Evolutionary conservation across 2,888 invertebrate species (phyloP), one percentile per base, ranked within the genome.

Genomic region (Mechanitis messenoides): DNA sequence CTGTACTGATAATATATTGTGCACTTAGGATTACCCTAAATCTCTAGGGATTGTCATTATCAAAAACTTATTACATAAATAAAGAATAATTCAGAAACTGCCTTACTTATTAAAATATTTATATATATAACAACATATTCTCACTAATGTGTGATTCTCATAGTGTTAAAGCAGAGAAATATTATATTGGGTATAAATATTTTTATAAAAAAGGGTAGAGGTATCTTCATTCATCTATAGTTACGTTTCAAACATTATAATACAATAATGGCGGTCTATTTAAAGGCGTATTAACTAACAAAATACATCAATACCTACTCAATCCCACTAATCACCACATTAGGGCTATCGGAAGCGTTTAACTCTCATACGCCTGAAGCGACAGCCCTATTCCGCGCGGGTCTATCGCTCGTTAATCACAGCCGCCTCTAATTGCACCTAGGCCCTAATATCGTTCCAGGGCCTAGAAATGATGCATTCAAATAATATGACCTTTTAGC

Each of bases 361-460:
- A 64, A 62, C 53, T 59, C 61, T 42, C 58, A 47, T 55, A 63
- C 53, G 65, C 66, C 68, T 66, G 64, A 61, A 70, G 67, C 62
- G 69, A 57, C 71, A 73, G 60, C 74, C 75, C 73, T 73, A 68
- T 58, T 61, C 61, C 65, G 70, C 74, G 75, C 76, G 78, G 81
- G 80, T 81, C 83, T 84, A 85, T 84, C 80, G 83, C 84, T 87
- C 88, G 86, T 88, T 89, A 88, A 87, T 88, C 89, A 88, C 83
- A 73, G 73, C 74, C 79, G 78, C 77, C 79, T 79, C 83, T 87
- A 85, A 87, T 86, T 85, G 85, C 86, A 69, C 65, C 79, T 78
- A 68, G 72, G 70, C 71, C 69, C 71, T 84, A 85, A 86, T 87
- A 85, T 83, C 77, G 83, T 84, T 87, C 84, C 80, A 79, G 81